phyloP scores from a whole-genome alignment of 2,113 vertebrate species.

The Holacanthus passer region DNA sequence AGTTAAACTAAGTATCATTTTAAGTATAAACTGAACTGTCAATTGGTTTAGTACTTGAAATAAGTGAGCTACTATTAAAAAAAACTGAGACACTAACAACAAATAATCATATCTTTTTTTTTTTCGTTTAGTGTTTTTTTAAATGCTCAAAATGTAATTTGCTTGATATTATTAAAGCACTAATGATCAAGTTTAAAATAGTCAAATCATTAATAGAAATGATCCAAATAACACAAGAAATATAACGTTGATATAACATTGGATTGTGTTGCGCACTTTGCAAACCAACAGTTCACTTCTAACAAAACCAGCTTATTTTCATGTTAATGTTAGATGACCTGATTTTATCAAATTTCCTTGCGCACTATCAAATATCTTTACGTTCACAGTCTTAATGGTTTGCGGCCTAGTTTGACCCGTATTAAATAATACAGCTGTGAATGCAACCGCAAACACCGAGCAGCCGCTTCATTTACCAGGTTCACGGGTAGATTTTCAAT shows the following conservation, averaged over 20 bases:
- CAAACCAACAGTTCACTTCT: background rate
- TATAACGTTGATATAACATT: background rate
- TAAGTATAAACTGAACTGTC: fast-evolving
- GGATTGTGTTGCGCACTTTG: background rate
- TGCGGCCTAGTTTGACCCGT: conserved; percentile 50
- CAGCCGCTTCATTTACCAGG: background rate
- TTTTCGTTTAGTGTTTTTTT: too few relatives aligned
- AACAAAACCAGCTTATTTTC: background rate
- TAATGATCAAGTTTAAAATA: background rate
- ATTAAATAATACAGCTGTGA: background rate
- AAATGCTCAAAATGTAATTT: background rate
- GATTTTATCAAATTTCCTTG: fast-evolving
- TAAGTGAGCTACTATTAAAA: too few relatives aligned
- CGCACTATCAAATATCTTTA: background rate
- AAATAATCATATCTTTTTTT: too few relatives aligned
- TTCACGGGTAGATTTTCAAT: background rate
- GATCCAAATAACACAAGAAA: background rate
- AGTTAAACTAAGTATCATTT: background rate
- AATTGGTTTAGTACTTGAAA: background rate
- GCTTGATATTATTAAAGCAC: background rate
- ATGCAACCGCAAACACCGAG: background rate
- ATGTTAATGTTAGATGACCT: fast-evolving
- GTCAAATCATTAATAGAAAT: background rate
- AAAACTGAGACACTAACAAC: background rate
- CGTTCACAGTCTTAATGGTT: background rate